phyloP scores from a whole-genome alignment of 2,888 invertebrate genomes.

The Rotaria macrura region DNA sequence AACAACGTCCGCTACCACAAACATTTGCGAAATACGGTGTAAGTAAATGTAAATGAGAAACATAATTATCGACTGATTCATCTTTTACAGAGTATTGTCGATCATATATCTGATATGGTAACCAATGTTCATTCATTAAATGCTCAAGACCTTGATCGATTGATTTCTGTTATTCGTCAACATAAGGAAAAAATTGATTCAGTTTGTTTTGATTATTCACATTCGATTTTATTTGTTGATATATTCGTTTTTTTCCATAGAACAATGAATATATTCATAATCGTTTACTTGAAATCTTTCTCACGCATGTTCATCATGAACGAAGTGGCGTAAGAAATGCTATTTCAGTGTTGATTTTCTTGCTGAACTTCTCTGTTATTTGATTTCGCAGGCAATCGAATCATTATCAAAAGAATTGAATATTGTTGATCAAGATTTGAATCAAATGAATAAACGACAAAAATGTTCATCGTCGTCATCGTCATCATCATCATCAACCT shows the following conservation, averaged over 20 bases:
- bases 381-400: slow-evolving; percentile 43
- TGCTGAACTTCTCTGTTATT: too few relatives aligned
- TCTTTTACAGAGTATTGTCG: not conserved
- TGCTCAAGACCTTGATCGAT: not conserved
- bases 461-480: slow-evolving; percentile 33
- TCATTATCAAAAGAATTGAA: slow-evolving; percentile 63
- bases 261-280: slow-evolving; percentile 63
- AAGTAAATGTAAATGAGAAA: slow-evolving; percentile 31
- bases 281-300: slow-evolving; percentile 68
- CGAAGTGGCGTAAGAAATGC: slow-evolving; percentile 49
- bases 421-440: slow-evolving; percentile 65
- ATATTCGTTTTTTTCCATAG: slow-evolving; percentile 38
- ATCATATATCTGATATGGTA: slow-evolving; percentile 6
- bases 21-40: slow-evolving; percentile 35
- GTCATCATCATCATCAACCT: slow-evolving; percentile 26
- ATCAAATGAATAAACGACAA: slow-evolving; percentile 60
- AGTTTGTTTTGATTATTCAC: not conserved
- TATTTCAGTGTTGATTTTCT: too few relatives aligned
- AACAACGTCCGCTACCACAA: slow-evolving; percentile 37
- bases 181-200: slow-evolving; percentile 16
- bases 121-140: not conserved
- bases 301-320: slow-evolving; percentile 63
- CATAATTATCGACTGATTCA: not conserved
- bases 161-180: not conserved
- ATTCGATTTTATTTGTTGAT: too few relatives aligned